Percentiles rank a stretch among this genome's conserved stretches.
These are phyloP conservation scores for Diuraphis noxia DNA, from an alignment of 1,140 invertebrate species.

Conservation along the genomic window DNA sequence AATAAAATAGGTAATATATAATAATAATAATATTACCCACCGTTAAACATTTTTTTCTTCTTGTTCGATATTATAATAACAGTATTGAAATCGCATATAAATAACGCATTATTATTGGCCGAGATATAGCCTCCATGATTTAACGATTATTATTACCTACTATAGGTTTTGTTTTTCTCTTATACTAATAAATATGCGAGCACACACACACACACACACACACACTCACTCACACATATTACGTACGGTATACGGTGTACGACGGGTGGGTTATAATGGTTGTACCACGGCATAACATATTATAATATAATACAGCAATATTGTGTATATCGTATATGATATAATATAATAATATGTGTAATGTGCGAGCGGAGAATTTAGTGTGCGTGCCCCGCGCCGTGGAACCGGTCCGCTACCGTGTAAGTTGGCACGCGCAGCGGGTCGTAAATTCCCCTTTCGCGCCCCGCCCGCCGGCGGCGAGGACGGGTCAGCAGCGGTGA, in stretches of 20 bases:
- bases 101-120: background rate
- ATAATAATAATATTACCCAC: background rate
- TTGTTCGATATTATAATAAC: background rate
- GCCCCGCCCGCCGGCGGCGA: background rate
- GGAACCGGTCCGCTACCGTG: constrained; percentile 51
- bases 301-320: background rate
- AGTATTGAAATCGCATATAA: background rate
- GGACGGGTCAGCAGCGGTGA: background rate
- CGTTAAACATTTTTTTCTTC: too few relatives aligned
- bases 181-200: too few relatives aligned
- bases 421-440: constrained; percentile 50
- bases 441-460: constrained; percentile 42
- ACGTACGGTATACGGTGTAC: background rate
- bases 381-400: background rate
- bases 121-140: too few relatives aligned
- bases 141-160: constrained; percentile 7
- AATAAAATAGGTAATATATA: too few relatives aligned
- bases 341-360: background rate
- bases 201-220: too few relatives aligned
- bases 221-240: too few relatives aligned
- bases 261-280: background rate
- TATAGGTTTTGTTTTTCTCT: background rate
- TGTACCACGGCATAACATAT: background rate
- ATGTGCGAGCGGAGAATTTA: background rate
- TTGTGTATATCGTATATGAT: background rate